A percentile compares a stretch with the other conserved stretches of the same genome.
phyloP scores from a whole-genome alignment of 2,888 invertebrate genomes.

The Troglohyphantes excavatus region DNA sequence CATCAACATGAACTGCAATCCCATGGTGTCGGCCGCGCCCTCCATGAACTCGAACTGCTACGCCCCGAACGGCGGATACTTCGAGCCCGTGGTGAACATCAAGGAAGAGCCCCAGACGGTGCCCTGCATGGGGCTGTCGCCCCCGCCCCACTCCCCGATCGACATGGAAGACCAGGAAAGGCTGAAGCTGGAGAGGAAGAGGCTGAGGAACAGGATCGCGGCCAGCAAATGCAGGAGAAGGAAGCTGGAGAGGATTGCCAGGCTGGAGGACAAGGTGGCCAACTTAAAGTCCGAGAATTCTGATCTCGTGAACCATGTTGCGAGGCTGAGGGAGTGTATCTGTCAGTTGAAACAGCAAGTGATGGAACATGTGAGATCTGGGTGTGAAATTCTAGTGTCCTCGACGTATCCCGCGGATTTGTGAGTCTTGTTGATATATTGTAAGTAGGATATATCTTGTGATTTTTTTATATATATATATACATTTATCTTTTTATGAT shows the following conservation, averaged over 20 bases:
- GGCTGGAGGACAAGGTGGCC: conserved; percentile 96
- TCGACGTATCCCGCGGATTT: background rate
- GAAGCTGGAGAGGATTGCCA: conserved; percentile 97
- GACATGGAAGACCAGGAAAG: conserved; percentile 98
- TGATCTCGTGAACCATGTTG: conserved; percentile 91
- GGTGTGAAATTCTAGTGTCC: conserved; percentile 88
- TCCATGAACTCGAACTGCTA: conserved; percentile 28
- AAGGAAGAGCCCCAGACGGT: conserved; percentile 97
- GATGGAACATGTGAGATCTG: conserved; percentile 94
- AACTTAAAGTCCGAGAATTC: conserved; percentile 93
- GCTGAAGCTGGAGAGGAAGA: conserved; percentile 96
- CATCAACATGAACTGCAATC: conserved; percentile 60
- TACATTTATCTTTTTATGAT: conserved; percentile 17
- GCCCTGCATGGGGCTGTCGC: conserved; percentile 87
- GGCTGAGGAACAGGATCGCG: conserved; percentile 97
- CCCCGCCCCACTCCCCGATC: conserved; percentile 89
- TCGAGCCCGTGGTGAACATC: conserved; percentile 79
- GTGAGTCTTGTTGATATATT: conserved; percentile 13
- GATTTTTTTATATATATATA: conserved; percentile 38
- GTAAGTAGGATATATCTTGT: conserved; percentile 56
- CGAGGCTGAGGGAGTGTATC: conserved; percentile 94
- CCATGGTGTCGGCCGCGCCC: conserved; percentile 44
- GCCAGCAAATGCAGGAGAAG: conserved; percentile 98
- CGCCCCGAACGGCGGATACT: conserved; percentile 25
- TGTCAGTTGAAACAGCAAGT: conserved; percentile 95